Conservation (phyloP, 2,797 vertebrate species). For the Alfaro cultratus region DNA sequence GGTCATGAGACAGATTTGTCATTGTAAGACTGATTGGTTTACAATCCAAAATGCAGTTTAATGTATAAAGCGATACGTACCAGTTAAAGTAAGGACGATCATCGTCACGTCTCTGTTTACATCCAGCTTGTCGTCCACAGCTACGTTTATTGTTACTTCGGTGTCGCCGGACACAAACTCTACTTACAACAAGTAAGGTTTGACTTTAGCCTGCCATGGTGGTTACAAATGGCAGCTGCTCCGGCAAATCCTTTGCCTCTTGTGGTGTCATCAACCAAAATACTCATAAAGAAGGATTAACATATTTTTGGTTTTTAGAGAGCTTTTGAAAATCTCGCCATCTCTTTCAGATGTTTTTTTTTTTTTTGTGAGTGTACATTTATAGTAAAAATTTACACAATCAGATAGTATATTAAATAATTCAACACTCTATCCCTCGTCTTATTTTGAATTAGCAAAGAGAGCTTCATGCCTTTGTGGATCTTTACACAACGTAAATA, state of each 20-base stretch:
- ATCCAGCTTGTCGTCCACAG: neutral
- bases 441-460: conserved; percentile 9
- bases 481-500: conserved; percentile 39
- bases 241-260: neutral
- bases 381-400: no score
- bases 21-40: neutral
- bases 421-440: neutral
- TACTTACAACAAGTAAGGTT: neutral
- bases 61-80: neutral
- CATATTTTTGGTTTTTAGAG: neutral
- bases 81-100: neutral
- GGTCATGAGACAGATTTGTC: neutral
- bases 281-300: neutral
- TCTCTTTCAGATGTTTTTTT: neutral
- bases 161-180: neutral
- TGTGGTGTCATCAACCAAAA: neutral
- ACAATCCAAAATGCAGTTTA: neutral
- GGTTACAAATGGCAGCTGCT: neutral
- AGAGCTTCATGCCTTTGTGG: conserved; percentile 2
- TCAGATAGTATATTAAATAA: neutral
- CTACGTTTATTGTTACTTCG: neutral
- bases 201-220: neutral
- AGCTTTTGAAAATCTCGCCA: neutral
- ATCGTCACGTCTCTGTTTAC: neutral
- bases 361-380: neutral